phyloP scores from a whole-genome alignment of 2,113 vertebrate species.

The Lates calcarifer region DNA sequence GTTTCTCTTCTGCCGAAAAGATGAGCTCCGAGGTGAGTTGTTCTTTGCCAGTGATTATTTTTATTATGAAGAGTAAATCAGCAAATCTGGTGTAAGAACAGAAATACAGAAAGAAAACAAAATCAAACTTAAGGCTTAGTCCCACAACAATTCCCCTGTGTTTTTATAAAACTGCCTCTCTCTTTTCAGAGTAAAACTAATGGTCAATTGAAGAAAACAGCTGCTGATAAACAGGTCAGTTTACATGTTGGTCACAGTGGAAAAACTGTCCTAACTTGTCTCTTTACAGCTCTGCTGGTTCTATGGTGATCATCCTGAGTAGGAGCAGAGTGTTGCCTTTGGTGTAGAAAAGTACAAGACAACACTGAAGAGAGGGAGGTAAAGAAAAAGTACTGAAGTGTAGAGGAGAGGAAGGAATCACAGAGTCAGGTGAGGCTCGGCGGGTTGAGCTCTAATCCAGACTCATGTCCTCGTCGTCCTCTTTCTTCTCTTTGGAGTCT shows the following conservation, averaged over 20 bases:
- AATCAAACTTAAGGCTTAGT: constrained; percentile 12
- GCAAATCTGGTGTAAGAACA: constrained; percentile 18
- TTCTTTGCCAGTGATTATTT: constrained; percentile 14
- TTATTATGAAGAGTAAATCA: constrained; percentile 41
- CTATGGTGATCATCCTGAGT: constrained; percentile 8
- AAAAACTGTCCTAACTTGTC: not conserved
- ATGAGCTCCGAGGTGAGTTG: not conserved
- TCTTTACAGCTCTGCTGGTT: not conserved
- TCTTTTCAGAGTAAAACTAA: not conserved
- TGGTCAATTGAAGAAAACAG: not conserved
- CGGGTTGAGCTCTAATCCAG: constrained; percentile 85
- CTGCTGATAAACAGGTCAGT: not conserved
- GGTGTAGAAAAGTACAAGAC: constrained; percentile 4
- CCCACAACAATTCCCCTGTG: not conserved
- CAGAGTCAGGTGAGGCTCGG: not conserved
- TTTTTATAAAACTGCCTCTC: not conserved
- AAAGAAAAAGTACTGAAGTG: not conserved
- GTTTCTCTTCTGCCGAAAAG: not conserved
- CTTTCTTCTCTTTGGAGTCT: constrained; percentile 93
- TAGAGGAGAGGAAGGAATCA: not conserved
- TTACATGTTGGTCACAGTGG: not conserved
- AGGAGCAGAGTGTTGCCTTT: constrained; percentile 26
- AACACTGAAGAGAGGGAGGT: not conserved
- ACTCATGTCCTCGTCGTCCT: constrained; percentile 98
- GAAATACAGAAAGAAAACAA: constrained; percentile 3